phyloP scores from a whole-genome alignment of 2,113 vertebrate species.

The Haplochromis burtoni region DNA sequence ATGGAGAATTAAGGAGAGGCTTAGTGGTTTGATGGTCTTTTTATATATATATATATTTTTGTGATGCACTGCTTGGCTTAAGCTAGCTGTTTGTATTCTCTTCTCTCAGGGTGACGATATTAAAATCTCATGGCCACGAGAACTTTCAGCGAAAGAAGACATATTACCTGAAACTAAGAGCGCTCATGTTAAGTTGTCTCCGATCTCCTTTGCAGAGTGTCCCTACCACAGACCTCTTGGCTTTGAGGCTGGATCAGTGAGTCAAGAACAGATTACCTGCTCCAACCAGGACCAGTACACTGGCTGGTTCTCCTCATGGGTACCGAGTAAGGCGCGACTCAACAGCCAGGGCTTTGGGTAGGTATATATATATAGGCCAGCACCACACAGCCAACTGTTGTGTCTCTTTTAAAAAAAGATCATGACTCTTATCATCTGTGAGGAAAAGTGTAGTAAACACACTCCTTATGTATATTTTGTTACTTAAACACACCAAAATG shows the following conservation, averaged over 20 bases:
- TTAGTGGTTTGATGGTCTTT: neutral
- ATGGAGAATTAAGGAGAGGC: constrained; percentile 3
- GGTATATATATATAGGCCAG: constrained; percentile 23
- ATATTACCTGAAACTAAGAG: neutral
- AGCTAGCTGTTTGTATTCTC: neutral
- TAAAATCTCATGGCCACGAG: neutral
- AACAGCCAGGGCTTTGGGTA: constrained; percentile 96
- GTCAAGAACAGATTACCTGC: constrained; percentile 87
- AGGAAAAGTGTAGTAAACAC: neutral
- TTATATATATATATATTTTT: neutral
- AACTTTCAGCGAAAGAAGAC: neutral
- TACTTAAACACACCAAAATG: neutral
- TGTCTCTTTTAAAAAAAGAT: neutral
- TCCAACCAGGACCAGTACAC: constrained; percentile 92
- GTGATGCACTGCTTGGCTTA: neutral
- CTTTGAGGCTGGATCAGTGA: constrained; percentile 88
- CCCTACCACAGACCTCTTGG: constrained; percentile 92
- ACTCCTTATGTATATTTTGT: neutral
- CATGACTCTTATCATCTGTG: neutral
- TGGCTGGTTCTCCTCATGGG: constrained; percentile 96
- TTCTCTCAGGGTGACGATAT: neutral
- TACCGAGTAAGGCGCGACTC: constrained; percentile 85
- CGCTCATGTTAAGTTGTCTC: neutral
- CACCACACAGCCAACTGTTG: neutral
- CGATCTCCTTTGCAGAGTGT: constrained; percentile 76